A percentile compares a stretch with the other conserved stretches of the same genome.
Conservation (phyloP, 2,888 invertebrate species). For the Bombylius major region DNA sequence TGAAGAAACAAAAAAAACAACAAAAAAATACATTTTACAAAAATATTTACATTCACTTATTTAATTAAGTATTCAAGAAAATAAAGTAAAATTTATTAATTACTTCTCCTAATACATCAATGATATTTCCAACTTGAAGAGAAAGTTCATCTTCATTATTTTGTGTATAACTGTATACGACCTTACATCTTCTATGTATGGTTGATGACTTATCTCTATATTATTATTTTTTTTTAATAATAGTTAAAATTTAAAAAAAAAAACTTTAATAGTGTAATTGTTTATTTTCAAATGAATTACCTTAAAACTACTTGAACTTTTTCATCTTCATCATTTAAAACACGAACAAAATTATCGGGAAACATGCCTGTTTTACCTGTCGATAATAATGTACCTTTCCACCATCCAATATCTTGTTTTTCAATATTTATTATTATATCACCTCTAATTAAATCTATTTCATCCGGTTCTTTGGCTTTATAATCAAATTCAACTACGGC, state of each 20-base stretch:
- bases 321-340: constrained; percentile 37
- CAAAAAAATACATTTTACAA: not conserved
- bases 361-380: constrained; percentile 75
- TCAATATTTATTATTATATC: constrained; percentile 72
- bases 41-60: not conserved
- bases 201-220: constrained; percentile 34
- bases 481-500: constrained; percentile 81
- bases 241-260: not conserved
- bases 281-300: constrained; percentile 22
- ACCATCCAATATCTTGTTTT: constrained; percentile 75
- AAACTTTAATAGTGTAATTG: too few species aligned
- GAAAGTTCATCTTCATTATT: constrained; percentile 88
- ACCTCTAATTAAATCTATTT: constrained; percentile 69
- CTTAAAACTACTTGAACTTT: constrained; percentile 32
- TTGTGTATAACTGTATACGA: constrained; percentile 82
- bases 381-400: constrained; percentile 65
- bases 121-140: constrained; percentile 73
- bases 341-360: constrained; percentile 83
- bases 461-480: constrained; percentile 72
- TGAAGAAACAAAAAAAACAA: not conserved
- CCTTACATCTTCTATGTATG: constrained; percentile 58
- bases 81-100: constrained; percentile 10
- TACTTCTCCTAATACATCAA: constrained; percentile 82
- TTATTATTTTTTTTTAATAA: not conserved
- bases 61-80: not conserved